These are phyloP conservation scores for Poecilobothrus nobilitatus DNA, from an alignment of 2,888 invertebrate species.

Conservation along the genomic window DNA sequence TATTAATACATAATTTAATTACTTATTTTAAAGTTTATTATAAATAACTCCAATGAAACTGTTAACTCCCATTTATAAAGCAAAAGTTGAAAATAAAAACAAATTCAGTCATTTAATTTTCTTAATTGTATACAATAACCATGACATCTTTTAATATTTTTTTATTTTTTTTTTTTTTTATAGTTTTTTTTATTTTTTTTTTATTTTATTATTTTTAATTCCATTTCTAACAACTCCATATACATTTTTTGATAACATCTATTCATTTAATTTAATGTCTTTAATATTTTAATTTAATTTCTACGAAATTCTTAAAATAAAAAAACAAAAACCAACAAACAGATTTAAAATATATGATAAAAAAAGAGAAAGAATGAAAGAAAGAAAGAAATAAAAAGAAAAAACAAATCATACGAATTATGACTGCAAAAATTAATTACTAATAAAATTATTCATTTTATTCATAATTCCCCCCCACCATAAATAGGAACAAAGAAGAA, in stretches of 20 bases:
- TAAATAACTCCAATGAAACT: neutral
- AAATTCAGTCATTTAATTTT: neutral
- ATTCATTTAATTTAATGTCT: neutral
- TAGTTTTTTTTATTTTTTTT: no score
- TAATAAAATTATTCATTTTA: neutral
- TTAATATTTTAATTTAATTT: neutral
- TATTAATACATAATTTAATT: no score
- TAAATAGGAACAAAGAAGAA: no score
- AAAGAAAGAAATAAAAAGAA: no score
- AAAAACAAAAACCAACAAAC: neutral
- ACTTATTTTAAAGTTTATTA: no score
- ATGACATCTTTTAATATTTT: neutral
- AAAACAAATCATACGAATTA: neutral
- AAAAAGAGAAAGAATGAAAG: no score
- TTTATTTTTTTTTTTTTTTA: neutral
- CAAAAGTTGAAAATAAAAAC: neutral
- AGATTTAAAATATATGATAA: no score
- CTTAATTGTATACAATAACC: neutral
- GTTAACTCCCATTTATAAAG: slow-evolving; percentile 1
- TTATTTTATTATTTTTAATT: neutral
- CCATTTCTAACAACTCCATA: no score
- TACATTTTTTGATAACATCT: no score
- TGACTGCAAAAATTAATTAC: neutral
- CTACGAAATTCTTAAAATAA: neutral
- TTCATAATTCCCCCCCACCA: neutral